Conservation (phyloP, 2,797 vertebrate species). For the Ctenochaetus hawaiiensis region DNA sequence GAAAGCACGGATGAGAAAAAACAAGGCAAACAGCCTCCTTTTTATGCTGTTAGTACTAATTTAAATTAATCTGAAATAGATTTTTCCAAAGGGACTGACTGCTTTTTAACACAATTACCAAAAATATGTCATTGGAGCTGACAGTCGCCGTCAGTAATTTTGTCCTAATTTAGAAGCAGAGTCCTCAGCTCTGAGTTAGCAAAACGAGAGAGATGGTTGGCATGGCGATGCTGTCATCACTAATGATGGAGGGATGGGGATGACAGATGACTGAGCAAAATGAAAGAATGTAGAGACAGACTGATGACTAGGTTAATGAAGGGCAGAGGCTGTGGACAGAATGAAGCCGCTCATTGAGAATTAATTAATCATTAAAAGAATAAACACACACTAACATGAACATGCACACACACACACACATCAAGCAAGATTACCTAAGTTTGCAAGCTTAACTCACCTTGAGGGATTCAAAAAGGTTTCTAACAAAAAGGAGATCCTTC, state of each 20-base stretch:
- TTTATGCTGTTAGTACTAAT: conserved; percentile 6
- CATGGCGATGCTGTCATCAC: conserved; percentile 26
- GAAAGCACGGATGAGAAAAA: background rate
- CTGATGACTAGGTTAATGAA: conserved; percentile 41
- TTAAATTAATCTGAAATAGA: conserved; percentile 10
- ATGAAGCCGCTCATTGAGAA: conserved; percentile 14
- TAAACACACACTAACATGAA: background rate
- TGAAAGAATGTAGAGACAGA: conserved; percentile 7
- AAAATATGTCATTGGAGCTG: conserved; percentile 35
- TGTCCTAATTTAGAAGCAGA: conserved; percentile 28
- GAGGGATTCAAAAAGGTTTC: conserved; percentile 88
- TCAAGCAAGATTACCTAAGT: background rate
- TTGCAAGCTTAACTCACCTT: conserved; percentile 85
- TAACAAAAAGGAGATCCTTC: conserved; percentile 89
- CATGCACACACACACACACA: background rate
- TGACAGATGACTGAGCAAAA: conserved; percentile 33
- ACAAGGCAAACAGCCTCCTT: background rate
- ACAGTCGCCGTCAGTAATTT: conserved; percentile 23
- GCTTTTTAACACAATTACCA: conserved; percentile 17
- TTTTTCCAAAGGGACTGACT: background rate
- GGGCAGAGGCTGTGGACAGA: conserved; percentile 15
- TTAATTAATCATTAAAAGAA: conserved; percentile 12
- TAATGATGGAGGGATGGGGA: conserved; percentile 27
- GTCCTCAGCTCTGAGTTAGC: conserved; percentile 26
- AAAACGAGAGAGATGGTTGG: conserved; percentile 37